Conservation (phyloP, 2,113 vertebrate species). For the Trochalopteron elliotii region DNA sequence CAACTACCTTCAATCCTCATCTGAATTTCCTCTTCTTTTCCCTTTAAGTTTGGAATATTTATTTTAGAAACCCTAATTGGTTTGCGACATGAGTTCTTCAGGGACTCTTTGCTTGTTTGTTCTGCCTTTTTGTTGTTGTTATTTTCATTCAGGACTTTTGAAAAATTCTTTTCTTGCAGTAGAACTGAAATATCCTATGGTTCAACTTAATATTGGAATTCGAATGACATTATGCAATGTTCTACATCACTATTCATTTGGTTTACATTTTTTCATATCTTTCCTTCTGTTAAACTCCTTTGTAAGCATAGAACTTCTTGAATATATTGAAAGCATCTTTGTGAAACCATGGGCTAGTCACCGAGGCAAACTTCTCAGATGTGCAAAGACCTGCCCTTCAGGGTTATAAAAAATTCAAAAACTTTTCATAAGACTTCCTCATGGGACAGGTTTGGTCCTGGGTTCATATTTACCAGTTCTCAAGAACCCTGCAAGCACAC, state of each 20-base stretch:
- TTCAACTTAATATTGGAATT: not conserved
- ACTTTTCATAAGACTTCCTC: not conserved
- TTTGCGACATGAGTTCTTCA: not conserved
- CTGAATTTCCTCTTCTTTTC: not conserved
- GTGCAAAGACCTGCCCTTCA: not conserved
- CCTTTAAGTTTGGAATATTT: not conserved
- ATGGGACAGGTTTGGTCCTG: not conserved
- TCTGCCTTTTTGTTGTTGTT: not conserved
- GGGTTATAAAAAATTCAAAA: not conserved
- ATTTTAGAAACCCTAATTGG: not conserved
- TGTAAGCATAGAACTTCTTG: not conserved
- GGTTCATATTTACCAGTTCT: not conserved
- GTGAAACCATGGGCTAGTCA: not conserved
- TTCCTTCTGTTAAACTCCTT: not conserved
- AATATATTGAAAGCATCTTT: not conserved
- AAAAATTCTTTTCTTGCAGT: not conserved
- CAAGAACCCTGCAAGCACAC: not conserved
- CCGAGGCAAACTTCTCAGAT: not conserved
- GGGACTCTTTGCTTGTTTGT: not conserved
- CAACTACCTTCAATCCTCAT: not conserved
- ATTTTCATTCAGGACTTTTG: not conserved
- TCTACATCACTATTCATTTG: not conserved
- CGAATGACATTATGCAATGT: not conserved
- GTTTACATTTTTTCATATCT: not conserved
- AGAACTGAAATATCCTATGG: not conserved